Conservation (phyloP, 2,113 vertebrate species). For the Calyptommatus sinebrachiatus region DNA sequence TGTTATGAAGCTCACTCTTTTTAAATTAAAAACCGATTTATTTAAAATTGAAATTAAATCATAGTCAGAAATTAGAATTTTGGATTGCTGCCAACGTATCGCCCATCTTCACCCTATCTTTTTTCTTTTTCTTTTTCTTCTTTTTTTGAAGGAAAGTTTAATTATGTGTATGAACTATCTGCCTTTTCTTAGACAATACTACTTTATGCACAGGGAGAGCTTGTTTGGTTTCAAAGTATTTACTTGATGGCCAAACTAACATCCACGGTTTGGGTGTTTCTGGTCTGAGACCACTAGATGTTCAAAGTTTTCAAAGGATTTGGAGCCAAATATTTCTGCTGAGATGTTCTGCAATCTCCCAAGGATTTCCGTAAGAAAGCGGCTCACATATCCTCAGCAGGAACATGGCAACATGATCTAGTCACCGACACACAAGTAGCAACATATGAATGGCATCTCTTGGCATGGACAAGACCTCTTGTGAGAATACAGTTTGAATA, state of each 20-base stretch:
- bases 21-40: conserved; percentile 99
- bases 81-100: conserved; percentile 86
- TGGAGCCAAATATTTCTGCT: neutral
- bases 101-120: conserved; percentile 77
- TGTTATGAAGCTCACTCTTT: conserved; percentile 91
- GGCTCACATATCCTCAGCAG: neutral
- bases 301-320: neutral
- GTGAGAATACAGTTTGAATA: neutral
- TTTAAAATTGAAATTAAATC: conserved; percentile 98
- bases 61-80: conserved; percentile 98
- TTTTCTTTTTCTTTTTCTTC: conserved; percentile 80
- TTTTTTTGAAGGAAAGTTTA: conserved; percentile 86
- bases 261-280: conserved; percentile 11
- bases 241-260: neutral
- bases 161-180: conserved; percentile 81
- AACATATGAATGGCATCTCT: neutral
- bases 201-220: conserved; percentile 30
- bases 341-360: neutral
- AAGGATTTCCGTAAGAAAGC: neutral
- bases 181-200: conserved; percentile 65
- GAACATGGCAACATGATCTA: no score
- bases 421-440: no score
- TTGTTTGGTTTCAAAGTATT: conserved; percentile 52
- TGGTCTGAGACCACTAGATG: neutral
- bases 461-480: neutral